These are phyloP conservation scores for Thera obeliscata DNA, from an alignment of 2,888 invertebrate species.

Conservation along the genomic window DNA sequence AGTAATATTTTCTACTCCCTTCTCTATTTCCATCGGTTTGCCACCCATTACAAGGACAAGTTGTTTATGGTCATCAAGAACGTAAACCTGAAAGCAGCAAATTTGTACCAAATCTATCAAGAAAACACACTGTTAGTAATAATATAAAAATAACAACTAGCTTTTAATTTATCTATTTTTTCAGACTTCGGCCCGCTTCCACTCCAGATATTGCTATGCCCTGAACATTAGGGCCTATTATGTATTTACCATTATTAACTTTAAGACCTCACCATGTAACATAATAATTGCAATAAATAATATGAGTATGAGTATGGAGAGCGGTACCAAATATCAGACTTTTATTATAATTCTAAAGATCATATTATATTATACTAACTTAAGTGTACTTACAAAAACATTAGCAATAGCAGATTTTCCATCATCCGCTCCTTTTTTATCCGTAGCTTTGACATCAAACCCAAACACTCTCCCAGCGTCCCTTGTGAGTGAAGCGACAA, in stretches of 20 bases:
- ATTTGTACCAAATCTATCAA: not conserved
- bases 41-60: slow-evolving; percentile 91
- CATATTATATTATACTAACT: not conserved
- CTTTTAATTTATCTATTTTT: too few species aligned
- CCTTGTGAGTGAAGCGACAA: slow-evolving; percentile 87
- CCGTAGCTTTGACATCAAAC: slow-evolving; percentile 95
- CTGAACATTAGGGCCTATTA: too few species aligned
- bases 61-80: slow-evolving; percentile 92
- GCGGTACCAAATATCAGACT: too few species aligned
- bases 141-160: too few species aligned
- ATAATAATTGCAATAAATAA: too few species aligned
- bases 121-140: too few species aligned
- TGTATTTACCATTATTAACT: too few species aligned
- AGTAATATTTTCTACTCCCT: slow-evolving; percentile 88
- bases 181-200: too few species aligned
- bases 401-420: slow-evolving; percentile 93
- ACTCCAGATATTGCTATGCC: too few species aligned
- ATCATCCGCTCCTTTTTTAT: slow-evolving; percentile 91
- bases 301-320: too few species aligned
- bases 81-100: slow-evolving; percentile 86
- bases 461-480: slow-evolving; percentile 92
- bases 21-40: slow-evolving; percentile 90
- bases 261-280: too few species aligned
- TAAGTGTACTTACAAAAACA: slow-evolving; percentile 88
- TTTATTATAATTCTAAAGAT: not conserved